Evolutionary conservation across 2,113 vertebrate species (phyloP), one percentile per base, ranked within the genome.

Genomic region (Circaetus cinerascens): DNA sequence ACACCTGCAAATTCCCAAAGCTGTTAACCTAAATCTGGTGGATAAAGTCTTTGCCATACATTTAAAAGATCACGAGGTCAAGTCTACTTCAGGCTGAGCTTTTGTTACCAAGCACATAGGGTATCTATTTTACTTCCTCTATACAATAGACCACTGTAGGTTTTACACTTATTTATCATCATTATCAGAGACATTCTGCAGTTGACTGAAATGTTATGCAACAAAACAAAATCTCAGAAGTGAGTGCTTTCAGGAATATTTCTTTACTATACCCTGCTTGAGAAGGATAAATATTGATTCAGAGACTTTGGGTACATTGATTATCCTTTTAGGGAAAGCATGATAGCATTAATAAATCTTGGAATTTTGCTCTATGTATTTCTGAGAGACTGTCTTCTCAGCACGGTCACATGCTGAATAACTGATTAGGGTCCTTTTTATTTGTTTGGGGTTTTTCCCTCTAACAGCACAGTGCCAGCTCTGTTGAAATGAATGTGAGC

Each of bases 1-100:
- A 95, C 94, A 97, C 96, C 97, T 97, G 96, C 81, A 80, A 95
- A 96, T 96, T 97, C 97, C 95, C 97, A 68, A 81, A 90, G 78
- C 89, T 95, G 86, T 97, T 95, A 96, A 97, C 95, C 96, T 95
- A 91, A 93, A 96, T 96, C 94, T 93, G 71, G 87, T 88, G 93
- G 77, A 96, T 93, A 63, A 94, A 97, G 75, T 88, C 94, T 94
- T 90, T 94, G 94, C 93, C 89, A 90, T 90, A 86, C 86, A 76
- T 95, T 94, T 96, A 91, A 96, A 93, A 96, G 96, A 96, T 91
- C 93, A 90, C 0, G 18, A 96, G 93, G 94, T 96, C 93, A 96
- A 73, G 85, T 94, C 93, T 97, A 73, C 79, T 36, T 71, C 89
- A 91, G 66, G 67, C 66, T 93, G 88, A 95, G 82, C 59, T 94